A percentile compares a stretch with the other conserved stretches of the same genome.
These are phyloP conservation scores for Prostheceraeus crozeri DNA, from an alignment of 2,888 invertebrate genomes.

Conservation along the genomic window DNA sequence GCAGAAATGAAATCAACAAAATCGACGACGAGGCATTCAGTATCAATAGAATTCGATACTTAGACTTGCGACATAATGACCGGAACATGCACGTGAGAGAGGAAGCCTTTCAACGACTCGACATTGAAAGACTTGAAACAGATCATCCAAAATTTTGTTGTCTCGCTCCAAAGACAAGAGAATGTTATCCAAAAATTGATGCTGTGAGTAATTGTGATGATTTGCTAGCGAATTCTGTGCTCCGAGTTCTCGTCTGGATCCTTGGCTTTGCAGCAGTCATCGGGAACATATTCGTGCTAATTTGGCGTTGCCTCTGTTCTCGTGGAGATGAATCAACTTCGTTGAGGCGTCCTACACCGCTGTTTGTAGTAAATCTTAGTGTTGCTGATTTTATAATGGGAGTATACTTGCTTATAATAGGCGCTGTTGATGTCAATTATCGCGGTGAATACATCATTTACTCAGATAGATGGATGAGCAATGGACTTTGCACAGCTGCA, in stretches of 20 bases:
- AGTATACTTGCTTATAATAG: slow-evolving; percentile 62
- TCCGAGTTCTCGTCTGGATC: slow-evolving; percentile 61
- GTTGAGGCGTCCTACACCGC: no score
- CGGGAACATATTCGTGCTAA: slow-evolving; percentile 61
- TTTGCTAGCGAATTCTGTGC: slow-evolving; percentile 50
- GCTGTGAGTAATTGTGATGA: slow-evolving; percentile 55
- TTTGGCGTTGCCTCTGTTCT: slow-evolving; percentile 58
- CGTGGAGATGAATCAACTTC: slow-evolving; percentile 40
- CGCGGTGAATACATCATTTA: slow-evolving; percentile 62
- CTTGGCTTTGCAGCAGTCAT: slow-evolving; percentile 62
- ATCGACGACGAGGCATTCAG: slow-evolving; percentile 21
- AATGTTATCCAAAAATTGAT: slow-evolving; percentile 50
- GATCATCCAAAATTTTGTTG: slow-evolving; percentile 58
- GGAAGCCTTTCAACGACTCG: slow-evolving; percentile 36
- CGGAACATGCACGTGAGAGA: slow-evolving; percentile 33
- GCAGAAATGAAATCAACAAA: slow-evolving; percentile 37
- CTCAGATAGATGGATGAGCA: slow-evolving; percentile 62
- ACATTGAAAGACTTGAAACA: slow-evolving; percentile 42
- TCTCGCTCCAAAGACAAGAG: slow-evolving; percentile 49
- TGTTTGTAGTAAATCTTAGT: slow-evolving; percentile 64
- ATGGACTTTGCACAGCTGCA: slow-evolving; percentile 61
- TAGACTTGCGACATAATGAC: slow-evolving; percentile 38
- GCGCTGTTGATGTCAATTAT: slow-evolving; percentile 60
- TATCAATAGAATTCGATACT: not conserved
- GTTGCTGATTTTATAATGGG: slow-evolving; percentile 65